These are phyloP conservation scores for Lagorchestes hirsutus DNA, from an alignment of 2,797 vertebrate species.

Conservation along the genomic window DNA sequence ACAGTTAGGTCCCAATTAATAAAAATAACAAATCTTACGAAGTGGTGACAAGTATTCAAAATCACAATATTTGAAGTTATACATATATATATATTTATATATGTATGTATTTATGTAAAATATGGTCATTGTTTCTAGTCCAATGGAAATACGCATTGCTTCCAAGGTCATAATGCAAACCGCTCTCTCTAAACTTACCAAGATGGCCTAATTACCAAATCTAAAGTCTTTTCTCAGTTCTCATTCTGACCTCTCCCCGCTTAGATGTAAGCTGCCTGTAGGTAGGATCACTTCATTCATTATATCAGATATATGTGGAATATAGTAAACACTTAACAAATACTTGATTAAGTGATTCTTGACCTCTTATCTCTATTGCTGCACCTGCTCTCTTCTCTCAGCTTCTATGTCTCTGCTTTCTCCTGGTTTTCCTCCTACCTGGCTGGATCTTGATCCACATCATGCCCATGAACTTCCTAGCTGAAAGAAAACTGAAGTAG, in stretches of 20 bases:
- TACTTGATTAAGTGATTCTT: too few species aligned
- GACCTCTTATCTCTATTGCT: too few species aligned
- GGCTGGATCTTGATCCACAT: too few species aligned
- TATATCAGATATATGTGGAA: not conserved
- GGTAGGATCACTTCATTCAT: not conserved
- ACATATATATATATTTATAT: too few species aligned
- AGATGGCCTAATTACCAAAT: not conserved
- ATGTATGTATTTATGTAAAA: not conserved
- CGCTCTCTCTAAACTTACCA: not conserved
- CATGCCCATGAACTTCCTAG: too few species aligned
- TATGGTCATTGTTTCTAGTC: not conserved
- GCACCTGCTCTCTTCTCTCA: too few species aligned
- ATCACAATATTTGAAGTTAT: not conserved
- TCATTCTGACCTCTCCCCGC: not conserved
- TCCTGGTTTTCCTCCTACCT: too few species aligned
- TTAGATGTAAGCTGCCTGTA: not conserved
- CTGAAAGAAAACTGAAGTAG: not conserved
- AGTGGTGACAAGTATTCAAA: not conserved
- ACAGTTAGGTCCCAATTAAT: not conserved
- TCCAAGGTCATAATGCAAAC: not conserved
- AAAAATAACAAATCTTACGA: not conserved
- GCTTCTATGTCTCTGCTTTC: too few species aligned
- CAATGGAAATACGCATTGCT: not conserved
- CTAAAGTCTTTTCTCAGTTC: not conserved
- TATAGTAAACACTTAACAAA: not conserved